Percentiles rank a stretch among this genome's conserved stretches.
phyloP scores from a whole-genome alignment of 2,888 invertebrate species.

The Fabriciana adippe region DNA sequence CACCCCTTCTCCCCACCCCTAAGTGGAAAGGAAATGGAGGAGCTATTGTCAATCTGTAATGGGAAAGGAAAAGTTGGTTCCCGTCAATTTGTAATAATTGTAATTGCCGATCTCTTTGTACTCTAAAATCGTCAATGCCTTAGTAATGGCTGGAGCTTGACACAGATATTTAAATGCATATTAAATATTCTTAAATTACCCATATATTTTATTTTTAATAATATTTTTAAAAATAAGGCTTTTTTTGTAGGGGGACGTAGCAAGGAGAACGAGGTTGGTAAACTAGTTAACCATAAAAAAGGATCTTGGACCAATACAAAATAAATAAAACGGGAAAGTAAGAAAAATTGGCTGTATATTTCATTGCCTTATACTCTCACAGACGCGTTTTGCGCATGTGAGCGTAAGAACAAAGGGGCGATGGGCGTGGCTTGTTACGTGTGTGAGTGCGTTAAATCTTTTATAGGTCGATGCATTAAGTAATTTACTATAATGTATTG shows the following conservation, averaged over 20 bases:
- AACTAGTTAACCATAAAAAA: slow-evolving; percentile 36
- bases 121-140: slow-evolving; percentile 21
- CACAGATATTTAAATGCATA: slow-evolving; percentile 17
- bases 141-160: slow-evolving; percentile 10
- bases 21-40: slow-evolving; percentile 72
- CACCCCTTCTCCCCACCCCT: slow-evolving; percentile 48
- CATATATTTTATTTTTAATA: neutral
- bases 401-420: slow-evolving; percentile 64
- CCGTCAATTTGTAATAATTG: slow-evolving; percentile 70
- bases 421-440: slow-evolving; percentile 56
- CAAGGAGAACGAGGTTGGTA: too few species aligned
- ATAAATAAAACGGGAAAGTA: slow-evolving; percentile 60
- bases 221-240: neutral
- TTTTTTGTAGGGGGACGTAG: too few species aligned
- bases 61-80: slow-evolving; percentile 73
- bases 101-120: slow-evolving; percentile 65
- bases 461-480: slow-evolving; percentile 81
- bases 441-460: slow-evolving; percentile 71
- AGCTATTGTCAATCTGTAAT: slow-evolving; percentile 74
- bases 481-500: slow-evolving; percentile 78
- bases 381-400: slow-evolving; percentile 58
- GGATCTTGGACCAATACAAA: slow-evolving; percentile 42
- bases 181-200: neutral
- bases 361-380: slow-evolving; percentile 61
- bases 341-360: slow-evolving; percentile 68